Conservation (phyloP, 2,113 vertebrate species). For the Procapra przewalskii region DNA sequence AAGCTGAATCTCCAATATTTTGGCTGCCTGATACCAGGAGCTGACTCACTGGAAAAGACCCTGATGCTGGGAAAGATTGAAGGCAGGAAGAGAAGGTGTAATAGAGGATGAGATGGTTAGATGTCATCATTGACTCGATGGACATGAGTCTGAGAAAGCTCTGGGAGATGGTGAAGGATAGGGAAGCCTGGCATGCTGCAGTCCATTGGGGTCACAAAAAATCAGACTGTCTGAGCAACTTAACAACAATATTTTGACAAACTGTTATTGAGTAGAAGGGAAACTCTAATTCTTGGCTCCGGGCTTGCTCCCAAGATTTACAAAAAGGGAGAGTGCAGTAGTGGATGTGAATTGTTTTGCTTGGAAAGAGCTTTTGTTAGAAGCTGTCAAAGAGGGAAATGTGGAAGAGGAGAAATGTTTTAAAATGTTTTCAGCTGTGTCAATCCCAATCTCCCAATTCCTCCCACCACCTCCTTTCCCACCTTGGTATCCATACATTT, state of each 20-base stretch:
- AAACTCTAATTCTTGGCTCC: background rate
- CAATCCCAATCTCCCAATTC: background rate
- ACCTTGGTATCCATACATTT: background rate
- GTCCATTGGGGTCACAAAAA: background rate
- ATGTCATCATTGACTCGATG: background rate
- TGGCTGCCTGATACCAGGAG: background rate
- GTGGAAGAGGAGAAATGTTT: background rate
- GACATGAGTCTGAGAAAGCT: background rate
- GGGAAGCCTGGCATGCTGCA: background rate
- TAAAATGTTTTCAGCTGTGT: background rate
- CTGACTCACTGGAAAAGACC: background rate
- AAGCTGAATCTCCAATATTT: background rate
- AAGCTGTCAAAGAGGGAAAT: background rate
- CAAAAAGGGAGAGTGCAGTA: background rate
- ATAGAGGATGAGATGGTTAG: background rate
- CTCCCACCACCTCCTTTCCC: background rate
- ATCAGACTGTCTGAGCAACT: fast-evolving
- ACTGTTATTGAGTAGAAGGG: background rate
- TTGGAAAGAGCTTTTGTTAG: background rate
- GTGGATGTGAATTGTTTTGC: background rate
- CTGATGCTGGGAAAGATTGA: background rate
- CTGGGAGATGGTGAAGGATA: background rate
- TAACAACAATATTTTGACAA: background rate
- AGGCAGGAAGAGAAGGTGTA: background rate
- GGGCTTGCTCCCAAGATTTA: background rate